phyloP scores from a whole-genome alignment of 1,140 invertebrate species.

The Drosophila virilis region DNA sequence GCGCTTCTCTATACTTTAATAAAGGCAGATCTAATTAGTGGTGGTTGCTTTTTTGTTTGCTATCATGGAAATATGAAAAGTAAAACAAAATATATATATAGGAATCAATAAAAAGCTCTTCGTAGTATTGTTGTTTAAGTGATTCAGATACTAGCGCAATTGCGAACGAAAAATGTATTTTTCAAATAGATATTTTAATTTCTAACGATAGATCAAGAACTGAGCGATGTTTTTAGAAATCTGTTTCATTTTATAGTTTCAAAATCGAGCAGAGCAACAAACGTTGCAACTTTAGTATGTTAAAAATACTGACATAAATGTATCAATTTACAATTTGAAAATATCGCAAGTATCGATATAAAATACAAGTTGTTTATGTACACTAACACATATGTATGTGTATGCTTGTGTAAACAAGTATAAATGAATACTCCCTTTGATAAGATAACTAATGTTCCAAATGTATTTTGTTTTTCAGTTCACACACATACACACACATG shows the following conservation, averaged over 20 bases:
- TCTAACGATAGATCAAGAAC: neutral
- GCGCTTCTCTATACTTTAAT: too few relatives aligned
- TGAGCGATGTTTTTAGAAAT: neutral
- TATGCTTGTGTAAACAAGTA: slow-evolving; percentile 39
- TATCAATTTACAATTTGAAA: neutral
- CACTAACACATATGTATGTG: slow-evolving; percentile 15
- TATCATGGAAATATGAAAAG: too few relatives aligned
- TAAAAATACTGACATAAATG: slow-evolving; percentile 6
- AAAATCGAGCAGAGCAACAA: neutral
- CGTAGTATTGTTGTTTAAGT: too few relatives aligned
- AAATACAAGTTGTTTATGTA: slow-evolving; percentile 30
- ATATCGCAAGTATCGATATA: slow-evolving; percentile 21
- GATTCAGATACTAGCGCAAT: too few relatives aligned
- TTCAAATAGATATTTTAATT: too few relatives aligned
- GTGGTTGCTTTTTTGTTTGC: too few relatives aligned
- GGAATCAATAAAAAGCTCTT: too few relatives aligned
- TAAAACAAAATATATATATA: too few relatives aligned
- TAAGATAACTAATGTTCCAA: slow-evolving; percentile 51
- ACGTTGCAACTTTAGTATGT: neutral
- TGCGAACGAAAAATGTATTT: too few relatives aligned
- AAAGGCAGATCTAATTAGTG: too few relatives aligned
- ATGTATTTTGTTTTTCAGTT: slow-evolving; percentile 43
- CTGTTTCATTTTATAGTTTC: slow-evolving; percentile 9
- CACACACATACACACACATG: slow-evolving; percentile 20
- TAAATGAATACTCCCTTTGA: slow-evolving; percentile 34